Evolutionary conservation across 1,140 invertebrate species (phyloP), one percentile per base, ranked within the genome.

Genomic region (Apis cerana): DNA sequence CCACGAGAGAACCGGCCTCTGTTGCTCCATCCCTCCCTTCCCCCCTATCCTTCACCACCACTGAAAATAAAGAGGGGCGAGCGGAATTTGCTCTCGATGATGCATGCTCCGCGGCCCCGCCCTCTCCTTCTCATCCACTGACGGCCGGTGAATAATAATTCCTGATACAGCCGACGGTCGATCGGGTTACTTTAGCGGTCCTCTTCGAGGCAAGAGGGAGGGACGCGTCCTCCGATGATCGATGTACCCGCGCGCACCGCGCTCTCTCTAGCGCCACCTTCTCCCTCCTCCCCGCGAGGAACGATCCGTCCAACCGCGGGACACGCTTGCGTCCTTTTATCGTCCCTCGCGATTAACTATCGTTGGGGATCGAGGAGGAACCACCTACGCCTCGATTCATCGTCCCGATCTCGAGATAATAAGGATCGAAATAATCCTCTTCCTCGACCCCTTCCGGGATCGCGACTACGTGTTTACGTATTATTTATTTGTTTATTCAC

Each of bases 121-220:
- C 89, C 85, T 88, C 80, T 75, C 69, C 84, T 89, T 82, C 87
- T 85, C 80, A 80, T 89, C 86, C 75, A 85, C 85, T 86, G 85
- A 85, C 75, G 85, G 82, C 78, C 71, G 85, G 87, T 90, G 89
- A 90, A 90, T 90, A 90, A 90, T 90, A 90, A 90, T 90, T 88
- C 87, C 70, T 84, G 87, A 88, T 88, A 88, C 86, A 77, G 78
- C 79, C 81, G 82, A 76, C 85, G 89, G 89, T 89, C 90, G 88
- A 91, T 90, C 87, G 89, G 88, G 82, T 88, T 77, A 88, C 86
- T 82, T 88, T 82, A 27, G 4, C 33, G 33, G 4, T 43, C 33
- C 33, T 43, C 83, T 68, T 75, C 65, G 48, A 54, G 56, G 68
- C 4, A 67, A 62, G 70, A n/a, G 27, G 79, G 78, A 84, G 82